phyloP scores from a whole-genome alignment of 2,113 vertebrate species.

The Chitala chitala region DNA sequence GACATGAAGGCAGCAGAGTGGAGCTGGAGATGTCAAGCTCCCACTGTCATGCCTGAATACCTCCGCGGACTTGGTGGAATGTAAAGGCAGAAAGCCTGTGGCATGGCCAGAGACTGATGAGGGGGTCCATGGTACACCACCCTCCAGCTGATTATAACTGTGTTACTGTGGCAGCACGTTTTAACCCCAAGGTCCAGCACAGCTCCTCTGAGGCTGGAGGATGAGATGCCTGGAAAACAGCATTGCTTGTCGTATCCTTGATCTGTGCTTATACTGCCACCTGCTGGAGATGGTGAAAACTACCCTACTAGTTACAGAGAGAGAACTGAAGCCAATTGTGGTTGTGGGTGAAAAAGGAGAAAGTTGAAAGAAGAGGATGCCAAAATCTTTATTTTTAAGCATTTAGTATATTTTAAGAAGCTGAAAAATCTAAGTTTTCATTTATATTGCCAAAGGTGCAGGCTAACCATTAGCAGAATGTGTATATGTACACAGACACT shows the following conservation, averaged over 20 bases:
- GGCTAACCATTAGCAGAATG: constrained; percentile 39
- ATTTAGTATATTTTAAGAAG: constrained; percentile 99
- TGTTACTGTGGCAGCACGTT: neutral
- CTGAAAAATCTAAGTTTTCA: constrained; percentile 92
- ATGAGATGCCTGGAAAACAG: neutral
- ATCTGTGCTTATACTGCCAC: constrained; percentile 34
- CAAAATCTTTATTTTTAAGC: constrained; percentile 99
- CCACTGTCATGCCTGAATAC: neutral
- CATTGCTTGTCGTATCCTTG: constrained; percentile 7
- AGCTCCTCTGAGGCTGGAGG: neutral
- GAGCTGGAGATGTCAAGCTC: constrained; percentile 9
- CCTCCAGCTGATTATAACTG: neutral
- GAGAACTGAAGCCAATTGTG: constrained; percentile 67
- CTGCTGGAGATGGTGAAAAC: constrained; percentile 36
- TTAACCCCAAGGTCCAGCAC: neutral
- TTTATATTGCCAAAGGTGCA: constrained; percentile 98
- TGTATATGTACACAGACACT: constrained; percentile 61
- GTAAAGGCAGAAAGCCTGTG: neutral
- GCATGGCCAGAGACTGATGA: neutral
- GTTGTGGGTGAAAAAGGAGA: constrained; percentile 66
- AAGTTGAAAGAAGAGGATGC: constrained; percentile 68
- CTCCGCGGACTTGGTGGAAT: constrained; percentile 2
- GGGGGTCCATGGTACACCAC: neutral
- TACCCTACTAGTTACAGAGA: constrained; percentile 13
- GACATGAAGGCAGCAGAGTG: constrained; percentile 26